phyloP scores from a whole-genome alignment of 2,113 vertebrate genomes.

The Himantopus leucocephalus region DNA sequence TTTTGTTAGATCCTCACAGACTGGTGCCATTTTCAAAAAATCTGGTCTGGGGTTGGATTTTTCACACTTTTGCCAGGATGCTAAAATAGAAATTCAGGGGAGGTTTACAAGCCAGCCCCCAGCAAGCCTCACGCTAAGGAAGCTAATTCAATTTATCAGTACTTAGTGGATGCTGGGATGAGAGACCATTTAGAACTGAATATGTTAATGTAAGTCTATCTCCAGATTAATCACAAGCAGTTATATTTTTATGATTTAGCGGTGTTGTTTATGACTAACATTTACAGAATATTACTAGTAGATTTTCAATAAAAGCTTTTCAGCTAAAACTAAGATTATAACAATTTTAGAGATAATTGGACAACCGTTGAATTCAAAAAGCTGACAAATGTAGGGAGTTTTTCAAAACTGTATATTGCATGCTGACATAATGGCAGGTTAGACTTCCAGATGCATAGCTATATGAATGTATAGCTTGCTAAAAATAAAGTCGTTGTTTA shows the following conservation, averaged over 20 bases:
- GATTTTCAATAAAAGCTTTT: slow-evolving; percentile 35
- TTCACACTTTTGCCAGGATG: neutral
- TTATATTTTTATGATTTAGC: slow-evolving; percentile 49
- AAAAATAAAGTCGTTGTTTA: neutral
- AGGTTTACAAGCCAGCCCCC: neutral
- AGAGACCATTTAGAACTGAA: slow-evolving; percentile 40
- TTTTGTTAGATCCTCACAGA: neutral
- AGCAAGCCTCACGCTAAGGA: neutral
- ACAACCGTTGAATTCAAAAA: neutral
- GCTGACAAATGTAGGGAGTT: slow-evolving; percentile 19
- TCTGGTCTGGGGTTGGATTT: neutral
- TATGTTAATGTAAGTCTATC: neutral
- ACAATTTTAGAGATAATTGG: slow-evolving; percentile 52
- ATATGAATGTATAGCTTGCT: neutral
- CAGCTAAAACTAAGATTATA: slow-evolving; percentile 43
- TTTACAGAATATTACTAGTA: slow-evolving; percentile 25
- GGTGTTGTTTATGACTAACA: slow-evolving; percentile 41
- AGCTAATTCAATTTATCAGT: slow-evolving; percentile 52
- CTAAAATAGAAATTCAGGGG: neutral
- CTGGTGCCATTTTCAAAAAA: neutral
- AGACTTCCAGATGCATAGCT: slow-evolving; percentile 12
- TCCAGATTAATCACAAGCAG: slow-evolving; percentile 44
- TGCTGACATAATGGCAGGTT: slow-evolving; percentile 43
- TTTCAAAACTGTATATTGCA: neutral
- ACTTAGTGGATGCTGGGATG: neutral